Base-by-base conservation (phyloP, 2,888 invertebrate genomes). In the Thera obeliscata region DNA sequence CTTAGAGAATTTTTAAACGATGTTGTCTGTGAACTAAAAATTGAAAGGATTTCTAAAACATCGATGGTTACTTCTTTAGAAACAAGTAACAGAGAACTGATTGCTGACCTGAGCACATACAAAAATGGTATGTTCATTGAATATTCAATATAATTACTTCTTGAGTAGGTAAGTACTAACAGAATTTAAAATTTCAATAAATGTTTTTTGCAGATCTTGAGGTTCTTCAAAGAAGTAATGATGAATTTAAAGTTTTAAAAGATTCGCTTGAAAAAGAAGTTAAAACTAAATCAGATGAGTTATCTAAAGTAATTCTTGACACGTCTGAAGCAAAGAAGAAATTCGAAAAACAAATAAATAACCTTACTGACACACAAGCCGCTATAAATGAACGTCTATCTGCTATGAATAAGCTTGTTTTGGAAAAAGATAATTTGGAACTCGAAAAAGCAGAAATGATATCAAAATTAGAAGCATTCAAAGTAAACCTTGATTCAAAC, bases 361-460 rank as follows among this genome's bases (percentile, higher is more conserved):
- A 81, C 76, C 76, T 83, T 64, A 68, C 74, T 68, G 76, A 78
- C 65, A 65, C 83, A 58, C 76, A 81, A 66, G 70, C 79, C 22
- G 80, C 83, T 66, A 61, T 80, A 1, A 76, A 76, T 56, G 56
- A 76, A 64, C 71, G 82, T 8, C 70, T 71, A 48, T 70, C 78
- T 46, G 71, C 77, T 69, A 72, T 81, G 48, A 73, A 76, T 46
- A 56, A 74, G 43, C 69, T 85, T 36, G 68, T 78, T 84, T 72
- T 88, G 86, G 78, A 87, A 76, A 77, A 75, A 59, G 67, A 63
- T 54, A 61, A 64, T 6, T 56, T 74, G n/a, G 69, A 73, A 66
- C 59, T 60, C 5, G 74, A 79, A 58, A 76, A 73, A 56, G 72
- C 63, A 43, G 72, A 75, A 50, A 60, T 61, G 38, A 35, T 56